Percentiles rank a stretch among this genome's conserved stretches.
These are phyloP conservation scores for Creontiades dilutus DNA, from an alignment of 2,888 invertebrate species.

Conservation along the genomic window DNA sequence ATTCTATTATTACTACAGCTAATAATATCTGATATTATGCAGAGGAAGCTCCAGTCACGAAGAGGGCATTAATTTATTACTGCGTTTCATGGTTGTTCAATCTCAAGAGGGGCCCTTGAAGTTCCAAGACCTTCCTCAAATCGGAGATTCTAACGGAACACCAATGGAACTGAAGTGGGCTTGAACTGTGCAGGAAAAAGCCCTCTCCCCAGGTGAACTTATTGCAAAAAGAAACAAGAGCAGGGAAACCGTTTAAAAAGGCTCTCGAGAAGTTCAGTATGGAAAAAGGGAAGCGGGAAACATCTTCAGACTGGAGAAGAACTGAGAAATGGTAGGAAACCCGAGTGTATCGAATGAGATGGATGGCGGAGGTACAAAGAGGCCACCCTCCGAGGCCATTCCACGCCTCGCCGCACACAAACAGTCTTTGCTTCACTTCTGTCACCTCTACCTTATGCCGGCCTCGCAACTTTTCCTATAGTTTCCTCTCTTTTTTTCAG, in stretches of 20 bases:
- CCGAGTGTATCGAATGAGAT: constrained; percentile 39
- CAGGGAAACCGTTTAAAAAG: constrained; percentile 22
- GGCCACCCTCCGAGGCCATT: constrained; percentile 25
- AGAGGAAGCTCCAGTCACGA: too few species aligned
- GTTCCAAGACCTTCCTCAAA: neutral
- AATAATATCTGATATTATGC: too few species aligned
- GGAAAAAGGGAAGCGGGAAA: neutral
- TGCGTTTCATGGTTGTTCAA: neutral
- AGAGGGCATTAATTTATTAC: neutral
- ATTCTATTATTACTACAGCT: too few species aligned
- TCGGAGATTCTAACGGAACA: neutral
- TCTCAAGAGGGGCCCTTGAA: neutral
- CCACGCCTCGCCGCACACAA: neutral
- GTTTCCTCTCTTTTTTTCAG: neutral
- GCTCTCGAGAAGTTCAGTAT: neutral
- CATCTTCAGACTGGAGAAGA: neutral
- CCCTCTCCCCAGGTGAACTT: neutral
- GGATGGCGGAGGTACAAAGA: constrained; percentile 14
- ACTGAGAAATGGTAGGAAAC: neutral
- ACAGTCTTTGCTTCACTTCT: constrained; percentile 1
- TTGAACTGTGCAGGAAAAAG: neutral
- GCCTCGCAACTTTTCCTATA: neutral
- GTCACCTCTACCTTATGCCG: constrained; percentile 32
- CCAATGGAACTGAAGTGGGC: constrained; percentile 10
- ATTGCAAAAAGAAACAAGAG: neutral